Base-by-base conservation (phyloP, 2,888 invertebrate genomes). In the Drosophila parthenogenetica region DNA sequence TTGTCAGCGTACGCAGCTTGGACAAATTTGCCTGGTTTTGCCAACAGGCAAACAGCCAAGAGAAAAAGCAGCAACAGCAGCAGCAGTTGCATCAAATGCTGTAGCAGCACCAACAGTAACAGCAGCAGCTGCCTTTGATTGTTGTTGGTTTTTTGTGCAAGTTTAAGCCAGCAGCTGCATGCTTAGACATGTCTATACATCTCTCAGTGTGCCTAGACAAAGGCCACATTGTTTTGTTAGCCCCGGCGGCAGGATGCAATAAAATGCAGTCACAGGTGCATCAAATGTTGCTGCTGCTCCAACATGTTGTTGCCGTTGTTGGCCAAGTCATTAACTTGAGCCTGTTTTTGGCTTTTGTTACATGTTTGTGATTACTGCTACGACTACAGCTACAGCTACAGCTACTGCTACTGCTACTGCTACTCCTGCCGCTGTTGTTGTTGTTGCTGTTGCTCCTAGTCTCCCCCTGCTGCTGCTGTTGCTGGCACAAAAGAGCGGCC, bases 241-340 rank as follows among this genome's bases (percentile, higher is more conserved):
- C 17, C 53, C 37, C 68, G 45, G 64, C 53, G 63, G 70, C 87
- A 83, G 83, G 83, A 83, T 83, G 83, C 87, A 87, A 87, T 83
- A 87, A 84, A 85, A 87, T 78, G 85, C 80, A 77, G 79, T 79
- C 81, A 78, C 79, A 79, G 78, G 78, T 78, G 73, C 77, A 79
- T 77, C 80, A 79, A 81, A 80, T 81, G 81, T 65, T 76, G 62
- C 46, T 61, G 63, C 68, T 59, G 60, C 76, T 76, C 69, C 87
- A 87, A 79, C 85, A 87, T 85, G 85, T 85, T 85, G 85, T 35
- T 35, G 35, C 35, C 79, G 81, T 65, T 76, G 85, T 85, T 85
- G 85, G 35, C 85, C 88, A 85, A 85, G 85, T 87, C 85, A 85
- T 85, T 85, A 85, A 87, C 81, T 85, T 79, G 85, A 87, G 87